Percentiles rank a stretch among this genome's conserved stretches.
Conservation (phyloP, 1,140 invertebrate genomes). For the Leptinotarsa texana region DNA sequence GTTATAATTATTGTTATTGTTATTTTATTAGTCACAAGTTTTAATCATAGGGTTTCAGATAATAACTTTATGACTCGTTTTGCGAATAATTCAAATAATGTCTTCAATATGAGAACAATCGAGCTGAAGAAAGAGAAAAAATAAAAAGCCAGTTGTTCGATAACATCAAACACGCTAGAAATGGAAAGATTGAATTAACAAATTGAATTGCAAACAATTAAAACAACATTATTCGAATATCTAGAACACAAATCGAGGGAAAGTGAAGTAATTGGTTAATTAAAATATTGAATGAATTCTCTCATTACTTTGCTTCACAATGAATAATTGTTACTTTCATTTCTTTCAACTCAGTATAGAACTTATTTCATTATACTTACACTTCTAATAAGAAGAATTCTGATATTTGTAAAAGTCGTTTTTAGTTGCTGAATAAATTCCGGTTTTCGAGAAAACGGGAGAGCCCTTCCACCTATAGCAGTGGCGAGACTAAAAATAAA, state of each 20-base stretch:
- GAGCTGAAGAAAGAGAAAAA: background rate
- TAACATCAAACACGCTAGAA: background rate
- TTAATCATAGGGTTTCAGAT: too few species aligned
- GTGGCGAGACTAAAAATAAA: too few species aligned
- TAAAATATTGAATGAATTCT: slow-evolving; percentile 5
- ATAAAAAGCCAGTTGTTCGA: background rate
- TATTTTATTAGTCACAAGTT: too few species aligned
- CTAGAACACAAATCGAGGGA: slow-evolving; percentile 8
- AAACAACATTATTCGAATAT: background rate
- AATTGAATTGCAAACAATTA: background rate
- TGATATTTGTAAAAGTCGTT: too few species aligned
- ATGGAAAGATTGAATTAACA: background rate
- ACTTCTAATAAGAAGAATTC: too few species aligned
- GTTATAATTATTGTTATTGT: too few species aligned
- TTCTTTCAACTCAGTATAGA: background rate
- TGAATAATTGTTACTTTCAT: slow-evolving; percentile 12
- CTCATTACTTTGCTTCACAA: background rate
- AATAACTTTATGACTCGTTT: background rate
- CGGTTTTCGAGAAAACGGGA: too few species aligned
- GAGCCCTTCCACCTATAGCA: too few species aligned
- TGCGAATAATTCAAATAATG: background rate
- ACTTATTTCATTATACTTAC: too few species aligned
- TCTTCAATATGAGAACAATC: background rate
- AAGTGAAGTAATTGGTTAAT: slow-evolving; percentile 15
- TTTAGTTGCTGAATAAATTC: too few species aligned